Base-by-base conservation (phyloP, 2,888 invertebrate species). In the Trisateles emortualis region DNA sequence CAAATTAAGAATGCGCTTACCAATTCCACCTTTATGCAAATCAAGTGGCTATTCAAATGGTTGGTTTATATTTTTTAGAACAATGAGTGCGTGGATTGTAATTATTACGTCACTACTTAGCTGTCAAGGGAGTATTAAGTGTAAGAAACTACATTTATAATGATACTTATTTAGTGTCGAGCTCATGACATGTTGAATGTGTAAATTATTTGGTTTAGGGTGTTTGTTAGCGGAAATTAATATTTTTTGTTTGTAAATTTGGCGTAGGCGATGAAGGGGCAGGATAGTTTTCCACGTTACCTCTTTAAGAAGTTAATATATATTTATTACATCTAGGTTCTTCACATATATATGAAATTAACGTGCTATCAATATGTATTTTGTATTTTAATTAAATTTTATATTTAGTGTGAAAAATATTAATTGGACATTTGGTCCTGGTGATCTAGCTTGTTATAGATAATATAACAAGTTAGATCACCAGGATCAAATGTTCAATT, bases 51-150 rank as follows among this genome's bases (percentile, higher is more conserved):
- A 58, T 62, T 42, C 35, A 41, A 52, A 29, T 10, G 50, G 60
- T 57, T 48, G 63, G 43, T 19, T 67, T 57, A 53, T 53, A 65
- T 63, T 73, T 80, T 79, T 74, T 73, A 72, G 76, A 86, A 87
- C 86, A 88, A 88, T 84, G 80, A 80, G 72, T 74, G 77, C 79
- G 78, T 82, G 78, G 77, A 83, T 80, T 80, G 60, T 72, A 72
- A 85, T 86, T 87, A 87, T 77, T 67, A 70, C 80, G 81, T 87
- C 79, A 76, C 78, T 75, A 84, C 86, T 87, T 85, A 84, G 83
- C 80, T 81, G 86, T 87, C 86, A 84, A 84, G 81, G 59, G 36
- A 54, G 63, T 55, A 53, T 59, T 54, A 58, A 66, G 67, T 63
- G 61, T 59, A 74, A 69, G 69, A 72, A 71, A 70, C 68, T 71